These are phyloP conservation scores for Drosophila azteca DNA, from an alignment of 1,140 invertebrate genomes.

Conservation along the genomic window DNA sequence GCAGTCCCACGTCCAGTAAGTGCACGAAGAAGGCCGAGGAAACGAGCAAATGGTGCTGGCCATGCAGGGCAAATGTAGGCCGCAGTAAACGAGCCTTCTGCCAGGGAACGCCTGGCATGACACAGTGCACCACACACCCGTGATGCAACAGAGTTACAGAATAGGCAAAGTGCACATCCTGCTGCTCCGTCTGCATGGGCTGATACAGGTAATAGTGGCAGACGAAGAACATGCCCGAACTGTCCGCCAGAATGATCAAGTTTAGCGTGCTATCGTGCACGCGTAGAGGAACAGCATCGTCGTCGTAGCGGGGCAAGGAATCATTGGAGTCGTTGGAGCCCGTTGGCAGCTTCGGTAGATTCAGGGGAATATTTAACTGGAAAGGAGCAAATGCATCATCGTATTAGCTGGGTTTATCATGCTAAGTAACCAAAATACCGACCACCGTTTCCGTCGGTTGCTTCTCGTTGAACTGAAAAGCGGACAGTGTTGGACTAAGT, in stretches of 20 bases:
- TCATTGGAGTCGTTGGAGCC: constrained; percentile 71
- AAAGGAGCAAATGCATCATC: constrained; percentile 12
- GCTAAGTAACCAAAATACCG: constrained; percentile 59
- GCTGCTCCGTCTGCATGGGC: constrained; percentile 86
- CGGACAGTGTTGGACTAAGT: constrained; percentile 89
- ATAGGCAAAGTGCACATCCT: constrained; percentile 91
- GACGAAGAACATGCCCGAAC: constrained; percentile 90
- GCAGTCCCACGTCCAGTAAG: constrained; percentile 90
- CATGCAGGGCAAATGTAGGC: constrained; percentile 90
- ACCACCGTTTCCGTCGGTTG: constrained; percentile 93
- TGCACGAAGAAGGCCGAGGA: constrained; percentile 91
- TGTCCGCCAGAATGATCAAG: constrained; percentile 90
- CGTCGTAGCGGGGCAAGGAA: constrained; percentile 87
- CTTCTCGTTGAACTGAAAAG: constrained; percentile 92
- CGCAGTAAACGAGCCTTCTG: constrained; percentile 88
- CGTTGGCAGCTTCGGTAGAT: constrained; percentile 88
- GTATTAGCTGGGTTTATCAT: background rate
- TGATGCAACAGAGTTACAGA: constrained; percentile 92
- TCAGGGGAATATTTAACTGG: constrained; percentile 93
- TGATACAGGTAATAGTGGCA: constrained; percentile 94
- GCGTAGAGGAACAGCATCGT: constrained; percentile 90
- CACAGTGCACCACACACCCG: constrained; percentile 91
- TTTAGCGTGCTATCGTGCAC: constrained; percentile 92
- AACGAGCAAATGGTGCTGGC: constrained; percentile 90
- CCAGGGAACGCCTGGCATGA: constrained; percentile 91